These are phyloP conservation scores for Equus przewalskii DNA, from an alignment of 2,113 vertebrate genomes.

Conservation along the genomic window DNA sequence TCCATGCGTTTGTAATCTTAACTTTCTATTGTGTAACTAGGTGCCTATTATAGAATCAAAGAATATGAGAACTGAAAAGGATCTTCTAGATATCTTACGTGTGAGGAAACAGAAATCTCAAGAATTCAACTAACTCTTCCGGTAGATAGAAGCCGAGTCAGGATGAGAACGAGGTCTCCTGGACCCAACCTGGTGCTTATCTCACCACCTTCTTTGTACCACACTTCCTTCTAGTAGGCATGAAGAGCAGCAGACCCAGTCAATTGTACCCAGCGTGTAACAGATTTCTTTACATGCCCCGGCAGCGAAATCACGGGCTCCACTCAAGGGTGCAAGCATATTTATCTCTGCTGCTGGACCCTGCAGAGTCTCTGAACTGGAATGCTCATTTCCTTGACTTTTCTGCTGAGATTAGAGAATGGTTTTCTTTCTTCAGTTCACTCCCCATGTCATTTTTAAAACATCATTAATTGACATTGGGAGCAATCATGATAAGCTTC, in stretches of 20 bases:
- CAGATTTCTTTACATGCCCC: slow-evolving; percentile 63
- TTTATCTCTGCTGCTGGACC: slow-evolving; percentile 22
- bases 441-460: slow-evolving; percentile 34
- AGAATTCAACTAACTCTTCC: neutral
- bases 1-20: neutral
- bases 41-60: neutral
- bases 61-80: neutral
- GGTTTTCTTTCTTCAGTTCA: slow-evolving; percentile 47
- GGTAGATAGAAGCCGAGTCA: neutral
- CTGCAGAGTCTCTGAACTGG: slow-evolving; percentile 40
- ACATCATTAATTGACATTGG: slow-evolving; percentile 48
- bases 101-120: neutral
- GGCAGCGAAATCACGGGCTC: slow-evolving; percentile 49
- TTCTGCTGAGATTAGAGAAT: slow-evolving; percentile 38
- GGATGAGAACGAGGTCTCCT: neutral
- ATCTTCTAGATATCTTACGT: neutral
- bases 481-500: slow-evolving; percentile 26
- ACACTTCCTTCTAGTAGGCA: neutral
- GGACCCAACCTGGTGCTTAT: neutral
- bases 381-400: slow-evolving; percentile 52
- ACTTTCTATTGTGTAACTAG: neutral
- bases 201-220: neutral
- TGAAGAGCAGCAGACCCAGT: neutral
- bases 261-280: slow-evolving; percentile 52
- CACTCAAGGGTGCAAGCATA: slow-evolving; percentile 40